These are phyloP conservation scores for Parthenolecanium corni DNA, from an alignment of 2,888 invertebrate genomes.

Conservation along the genomic window DNA sequence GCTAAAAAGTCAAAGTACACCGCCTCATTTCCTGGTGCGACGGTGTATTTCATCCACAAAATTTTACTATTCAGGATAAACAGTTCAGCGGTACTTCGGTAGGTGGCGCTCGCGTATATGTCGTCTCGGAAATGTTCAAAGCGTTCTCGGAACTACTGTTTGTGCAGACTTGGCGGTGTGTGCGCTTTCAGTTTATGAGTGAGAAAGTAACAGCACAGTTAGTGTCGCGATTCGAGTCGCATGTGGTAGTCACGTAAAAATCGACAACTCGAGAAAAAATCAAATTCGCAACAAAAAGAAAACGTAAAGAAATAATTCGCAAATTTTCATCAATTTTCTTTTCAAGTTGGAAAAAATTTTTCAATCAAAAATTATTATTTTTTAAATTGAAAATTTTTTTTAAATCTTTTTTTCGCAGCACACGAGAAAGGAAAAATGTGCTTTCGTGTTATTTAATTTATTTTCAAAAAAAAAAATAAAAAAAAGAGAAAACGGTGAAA, in stretches of 20 bases:
- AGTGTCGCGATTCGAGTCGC: conserved; percentile 28
- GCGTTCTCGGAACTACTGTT: background rate
- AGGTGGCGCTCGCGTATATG: conserved; percentile 12
- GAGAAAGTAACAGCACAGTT: conserved; percentile 17
- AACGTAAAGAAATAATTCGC: conserved; percentile 8
- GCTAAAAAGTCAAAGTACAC: conserved; percentile 12
- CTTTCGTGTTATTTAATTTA: background rate
- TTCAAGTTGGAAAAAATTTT: background rate
- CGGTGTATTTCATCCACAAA: background rate
- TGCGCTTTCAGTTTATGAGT: conserved; percentile 13
- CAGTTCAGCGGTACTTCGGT: conserved; percentile 12
- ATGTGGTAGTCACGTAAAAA: conserved; percentile 21
- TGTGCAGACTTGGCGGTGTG: conserved; percentile 1
- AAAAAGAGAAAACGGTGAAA: conserved; percentile 13
- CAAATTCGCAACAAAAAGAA: too few species aligned
- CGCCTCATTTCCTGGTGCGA: conserved; percentile 10
- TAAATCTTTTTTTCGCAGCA: background rate
- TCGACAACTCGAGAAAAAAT: too few species aligned
- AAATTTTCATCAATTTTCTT: conserved; percentile 20
- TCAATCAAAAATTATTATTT: background rate
- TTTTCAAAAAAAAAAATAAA: background rate
- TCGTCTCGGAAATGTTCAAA: conserved; percentile 23
- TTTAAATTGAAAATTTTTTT: background rate
- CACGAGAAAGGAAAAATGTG: background rate
- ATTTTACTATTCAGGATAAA: background rate